Conservation (phyloP, 2,797 vertebrate genomes). For the Acipenser oxyrinchus region DNA sequence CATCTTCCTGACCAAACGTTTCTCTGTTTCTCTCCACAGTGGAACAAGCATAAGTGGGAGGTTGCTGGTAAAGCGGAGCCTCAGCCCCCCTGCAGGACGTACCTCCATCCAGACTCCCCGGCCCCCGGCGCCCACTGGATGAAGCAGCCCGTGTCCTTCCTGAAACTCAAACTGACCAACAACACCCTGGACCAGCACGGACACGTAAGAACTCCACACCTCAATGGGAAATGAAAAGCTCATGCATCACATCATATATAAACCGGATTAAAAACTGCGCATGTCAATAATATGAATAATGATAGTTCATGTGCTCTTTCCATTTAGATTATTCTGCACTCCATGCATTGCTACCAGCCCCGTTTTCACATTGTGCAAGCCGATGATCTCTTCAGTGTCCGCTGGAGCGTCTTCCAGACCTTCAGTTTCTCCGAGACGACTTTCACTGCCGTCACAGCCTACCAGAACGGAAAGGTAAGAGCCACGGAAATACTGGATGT, state of each 20-base stretch:
- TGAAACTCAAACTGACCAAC: constrained; percentile 90
- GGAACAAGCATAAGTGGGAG: constrained; percentile 90
- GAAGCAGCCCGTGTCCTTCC: constrained; percentile 80
- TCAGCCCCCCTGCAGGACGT: constrained; percentile 79
- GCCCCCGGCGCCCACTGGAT: constrained; percentile 87
- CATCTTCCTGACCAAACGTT: background rate
- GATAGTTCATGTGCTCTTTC: background rate
- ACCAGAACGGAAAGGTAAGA: constrained; percentile 81
- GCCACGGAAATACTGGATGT: constrained; percentile 6
- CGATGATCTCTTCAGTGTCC: constrained; percentile 76
- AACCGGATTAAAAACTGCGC: no score
- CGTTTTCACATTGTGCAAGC: constrained; percentile 85
- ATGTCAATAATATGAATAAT: background rate
- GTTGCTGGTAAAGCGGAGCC: constrained; percentile 87
- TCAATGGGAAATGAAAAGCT: no score
- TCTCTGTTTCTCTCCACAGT: constrained; percentile 46
- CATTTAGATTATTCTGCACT: constrained; percentile 78
- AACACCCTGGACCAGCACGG: constrained; percentile 85
- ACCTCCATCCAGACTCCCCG: constrained; percentile 83
- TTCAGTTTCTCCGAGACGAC: constrained; percentile 82
- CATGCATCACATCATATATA: background rate
- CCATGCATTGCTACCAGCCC: constrained; percentile 87
- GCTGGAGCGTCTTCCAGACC: constrained; percentile 83
- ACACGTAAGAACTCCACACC: constrained; percentile 56
- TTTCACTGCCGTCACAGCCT: constrained; percentile 85